Evolutionary conservation across 2,888 invertebrate genomes (phyloP).

Genomic region (Platycnemis pennipes): DNA sequence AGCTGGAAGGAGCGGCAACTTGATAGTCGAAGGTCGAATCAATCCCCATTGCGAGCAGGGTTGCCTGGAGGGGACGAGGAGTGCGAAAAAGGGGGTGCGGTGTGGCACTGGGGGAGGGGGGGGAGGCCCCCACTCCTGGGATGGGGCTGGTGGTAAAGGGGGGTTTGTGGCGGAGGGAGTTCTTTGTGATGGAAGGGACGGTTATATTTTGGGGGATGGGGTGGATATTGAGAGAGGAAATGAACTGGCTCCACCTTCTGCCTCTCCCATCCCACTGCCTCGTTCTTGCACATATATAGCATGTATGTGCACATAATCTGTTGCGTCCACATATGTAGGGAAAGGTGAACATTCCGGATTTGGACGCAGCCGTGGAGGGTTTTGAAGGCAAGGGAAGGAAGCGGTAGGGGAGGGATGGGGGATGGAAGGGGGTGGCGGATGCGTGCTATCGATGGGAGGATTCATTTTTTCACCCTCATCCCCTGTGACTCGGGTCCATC

Average conservation of each 20-base stretch:
- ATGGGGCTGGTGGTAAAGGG: not conserved
- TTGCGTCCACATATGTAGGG: no score
- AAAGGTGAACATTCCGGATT: no score
- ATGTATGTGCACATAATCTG: no score
- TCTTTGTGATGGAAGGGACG: not conserved
- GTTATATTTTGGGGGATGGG: not conserved
- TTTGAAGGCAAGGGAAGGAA: not conserved
- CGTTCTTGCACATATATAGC: no score
- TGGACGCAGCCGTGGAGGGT: no score
- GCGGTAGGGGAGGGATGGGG: not conserved
- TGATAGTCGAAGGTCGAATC: not conserved
- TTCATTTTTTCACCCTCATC: conserved; percentile 77
- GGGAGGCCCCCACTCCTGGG: not conserved
- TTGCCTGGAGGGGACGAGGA: not conserved
- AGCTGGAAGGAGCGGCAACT: not conserved
- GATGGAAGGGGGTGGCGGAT: not conserved
- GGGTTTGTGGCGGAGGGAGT: not conserved
- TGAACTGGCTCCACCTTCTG: not conserved
- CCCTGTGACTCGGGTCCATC: conserved; percentile 51
- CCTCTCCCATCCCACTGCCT: not conserved
- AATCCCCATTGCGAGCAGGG: not conserved
- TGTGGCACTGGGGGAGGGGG: not conserved
- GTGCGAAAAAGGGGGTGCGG: not conserved
- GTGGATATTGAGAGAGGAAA: not conserved
- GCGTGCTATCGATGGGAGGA: conserved; percentile 41